Evolutionary conservation across 2,888 invertebrate genomes (phyloP).

Genomic region (Troides helena): DNA sequence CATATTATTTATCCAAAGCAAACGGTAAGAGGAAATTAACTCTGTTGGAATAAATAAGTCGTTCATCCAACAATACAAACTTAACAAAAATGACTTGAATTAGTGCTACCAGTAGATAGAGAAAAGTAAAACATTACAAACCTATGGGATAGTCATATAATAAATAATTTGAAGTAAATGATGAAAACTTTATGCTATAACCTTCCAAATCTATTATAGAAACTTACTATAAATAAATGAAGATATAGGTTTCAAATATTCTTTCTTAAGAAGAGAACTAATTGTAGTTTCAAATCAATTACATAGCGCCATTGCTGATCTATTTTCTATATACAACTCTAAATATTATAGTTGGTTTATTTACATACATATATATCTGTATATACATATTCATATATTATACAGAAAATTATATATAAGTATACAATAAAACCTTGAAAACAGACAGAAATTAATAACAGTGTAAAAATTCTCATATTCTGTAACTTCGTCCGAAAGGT

Average conservation of each 20-base stretch:
- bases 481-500: too few species aligned
- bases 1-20: constrained; percentile 7
- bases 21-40: constrained; percentile 13
- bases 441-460: background rate
- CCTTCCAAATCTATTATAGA: background rate
- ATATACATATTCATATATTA: too few species aligned
- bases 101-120: constrained; percentile 11
- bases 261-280: constrained; percentile 13
- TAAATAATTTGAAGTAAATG: background rate
- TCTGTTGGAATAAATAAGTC: background rate
- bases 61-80: constrained; percentile 3
- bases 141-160: constrained; percentile 3
- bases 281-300: constrained; percentile 4
- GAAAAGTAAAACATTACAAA: background rate
- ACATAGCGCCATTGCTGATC: constrained; percentile 16
- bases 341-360: constrained; percentile 6
- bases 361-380: too few species aligned
- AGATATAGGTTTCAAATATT: constrained; percentile 12
- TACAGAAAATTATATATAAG: background rate
- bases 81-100: background rate
- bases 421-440: constrained; percentile 12
- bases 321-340: constrained; percentile 11
- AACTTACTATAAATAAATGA: constrained; percentile 19
- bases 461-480: background rate
- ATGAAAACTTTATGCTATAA: background rate